phyloP scores from a whole-genome alignment of 1,140 invertebrate genomes.

The Panagrolaimus sp. region DNA sequence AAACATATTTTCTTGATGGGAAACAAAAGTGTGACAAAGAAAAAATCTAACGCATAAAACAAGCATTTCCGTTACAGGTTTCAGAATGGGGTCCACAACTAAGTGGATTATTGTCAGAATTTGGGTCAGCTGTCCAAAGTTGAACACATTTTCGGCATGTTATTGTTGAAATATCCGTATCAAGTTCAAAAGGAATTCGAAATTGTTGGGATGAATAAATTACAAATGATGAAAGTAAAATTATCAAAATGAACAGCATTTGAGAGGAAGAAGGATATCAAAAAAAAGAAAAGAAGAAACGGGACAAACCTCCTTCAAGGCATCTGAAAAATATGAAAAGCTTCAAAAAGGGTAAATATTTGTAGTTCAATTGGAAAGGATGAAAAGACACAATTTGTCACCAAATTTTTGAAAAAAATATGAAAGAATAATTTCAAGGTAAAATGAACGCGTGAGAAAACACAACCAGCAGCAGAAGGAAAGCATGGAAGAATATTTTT shows the following conservation, averaged over 20 bases:
- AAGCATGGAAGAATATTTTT: no score
- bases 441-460: no score
- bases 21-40: background rate
- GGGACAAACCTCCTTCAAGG: background rate
- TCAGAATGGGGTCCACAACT: constrained; percentile 12
- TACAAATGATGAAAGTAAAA: background rate
- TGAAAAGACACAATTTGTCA: no score
- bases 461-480: no score
- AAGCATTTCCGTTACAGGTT: constrained; percentile 17
- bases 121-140: background rate
- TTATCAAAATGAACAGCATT: background rate
- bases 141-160: constrained; percentile 13
- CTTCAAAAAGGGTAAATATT: no score
- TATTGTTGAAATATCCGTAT: constrained; percentile 3
- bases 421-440: no score
- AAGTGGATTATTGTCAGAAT: background rate
- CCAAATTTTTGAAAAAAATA: no score
- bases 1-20: background rate
- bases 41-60: constrained; percentile 13
- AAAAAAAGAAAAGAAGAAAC: no score
- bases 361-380: no score
- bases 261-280: background rate
- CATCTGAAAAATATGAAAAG: background rate
- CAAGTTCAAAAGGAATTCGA: constrained; percentile 12
- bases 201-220: background rate